These are phyloP conservation scores for Nomada flava DNA, from an alignment of 2,888 invertebrate genomes.

Conservation along the genomic window DNA sequence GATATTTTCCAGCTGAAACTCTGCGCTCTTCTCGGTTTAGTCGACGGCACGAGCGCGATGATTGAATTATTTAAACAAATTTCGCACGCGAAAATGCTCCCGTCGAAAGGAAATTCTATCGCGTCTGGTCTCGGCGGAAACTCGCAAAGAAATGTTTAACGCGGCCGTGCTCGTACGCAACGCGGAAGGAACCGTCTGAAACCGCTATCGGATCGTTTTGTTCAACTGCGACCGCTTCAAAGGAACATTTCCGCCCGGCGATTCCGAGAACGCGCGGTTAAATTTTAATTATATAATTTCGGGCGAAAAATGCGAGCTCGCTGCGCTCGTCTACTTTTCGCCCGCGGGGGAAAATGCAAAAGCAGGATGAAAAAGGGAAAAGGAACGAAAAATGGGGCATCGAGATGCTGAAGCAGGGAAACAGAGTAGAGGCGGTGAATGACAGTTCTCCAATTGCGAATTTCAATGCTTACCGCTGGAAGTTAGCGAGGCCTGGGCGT, in stretches of 20 bases:
- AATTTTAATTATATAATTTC: conserved; percentile 44
- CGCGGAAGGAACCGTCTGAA: background rate
- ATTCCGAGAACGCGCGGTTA: conserved; percentile 13
- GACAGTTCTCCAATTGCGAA: conserved; percentile 57
- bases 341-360: background rate
- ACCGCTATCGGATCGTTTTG: conserved; percentile 4
- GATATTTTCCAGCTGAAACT: background rate
- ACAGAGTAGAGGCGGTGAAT: conserved; percentile 9
- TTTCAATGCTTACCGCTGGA: conserved; percentile 60
- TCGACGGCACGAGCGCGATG: too few species aligned
- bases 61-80: too few species aligned
- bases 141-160: background rate
- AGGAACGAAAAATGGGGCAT: background rate
- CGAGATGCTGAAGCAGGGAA: background rate
- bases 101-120: background rate
- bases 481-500: conserved; percentile 52
- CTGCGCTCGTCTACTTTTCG: background rate
- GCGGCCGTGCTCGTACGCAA: background rate
- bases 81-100: too few species aligned
- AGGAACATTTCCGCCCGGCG: background rate
- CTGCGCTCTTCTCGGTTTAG: too few species aligned
- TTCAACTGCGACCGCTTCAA: background rate
- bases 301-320: background rate
- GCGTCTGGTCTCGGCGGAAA: background rate
- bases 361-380: background rate